Conservation (phyloP, 2,797 vertebrate genomes). For the Oophaga sylvatica region DNA sequence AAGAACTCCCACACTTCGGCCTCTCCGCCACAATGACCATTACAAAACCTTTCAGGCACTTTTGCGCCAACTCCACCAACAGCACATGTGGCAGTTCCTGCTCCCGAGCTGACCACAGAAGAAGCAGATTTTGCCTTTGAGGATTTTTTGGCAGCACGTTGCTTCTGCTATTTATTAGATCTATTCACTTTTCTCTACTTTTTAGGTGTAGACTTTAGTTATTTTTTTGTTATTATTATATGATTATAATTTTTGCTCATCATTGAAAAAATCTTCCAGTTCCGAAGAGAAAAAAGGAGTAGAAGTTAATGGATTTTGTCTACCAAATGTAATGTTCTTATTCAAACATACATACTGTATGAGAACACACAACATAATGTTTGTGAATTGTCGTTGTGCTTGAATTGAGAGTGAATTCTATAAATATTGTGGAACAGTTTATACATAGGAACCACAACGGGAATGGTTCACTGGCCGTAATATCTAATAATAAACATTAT, state of each 20-base stretch:
- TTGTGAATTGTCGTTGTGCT: background rate
- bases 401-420: background rate
- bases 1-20: too few relatives aligned
- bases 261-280: background rate
- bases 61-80: background rate
- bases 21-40: too few relatives aligned
- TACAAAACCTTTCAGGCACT: too few relatives aligned
- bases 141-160: too few relatives aligned
- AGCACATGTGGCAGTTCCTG: too few relatives aligned
- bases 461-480: background rate
- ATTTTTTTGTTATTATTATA: background rate
- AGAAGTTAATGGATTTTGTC: background rate
- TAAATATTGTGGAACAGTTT: conserved; percentile 33
- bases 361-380: background rate
- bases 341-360: background rate
- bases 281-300: background rate
- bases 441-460: background rate
- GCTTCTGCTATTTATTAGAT: too few relatives aligned
- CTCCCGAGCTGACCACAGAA: too few relatives aligned
- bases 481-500: conserved; percentile 42
- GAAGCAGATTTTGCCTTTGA: too few relatives aligned
- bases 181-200: background rate
- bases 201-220: background rate
- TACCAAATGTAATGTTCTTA: background rate
- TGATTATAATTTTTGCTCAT: background rate